These are phyloP conservation scores for Dynastes hyllus DNA, from an alignment of 2,888 invertebrate species.

Conservation along the genomic window DNA sequence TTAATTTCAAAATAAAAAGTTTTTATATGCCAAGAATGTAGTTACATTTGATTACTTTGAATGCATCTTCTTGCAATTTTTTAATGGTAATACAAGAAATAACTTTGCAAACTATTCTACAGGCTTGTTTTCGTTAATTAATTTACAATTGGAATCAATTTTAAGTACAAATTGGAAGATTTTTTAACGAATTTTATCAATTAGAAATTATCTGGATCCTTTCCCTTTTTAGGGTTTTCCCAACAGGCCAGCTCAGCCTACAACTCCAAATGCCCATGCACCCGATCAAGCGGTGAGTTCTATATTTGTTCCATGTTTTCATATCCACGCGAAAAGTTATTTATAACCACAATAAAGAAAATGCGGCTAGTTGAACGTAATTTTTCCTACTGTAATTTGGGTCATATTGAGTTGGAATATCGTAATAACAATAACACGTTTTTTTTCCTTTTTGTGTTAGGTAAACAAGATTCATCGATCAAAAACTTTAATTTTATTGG, in stretches of 20 bases:
- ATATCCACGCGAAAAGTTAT: not conserved
- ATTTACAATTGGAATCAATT: too few species aligned
- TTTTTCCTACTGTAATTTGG: too few species aligned
- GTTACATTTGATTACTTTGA: not conserved
- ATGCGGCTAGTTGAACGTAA: too few species aligned
- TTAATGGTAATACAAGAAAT: not conserved
- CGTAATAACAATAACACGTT: not conserved
- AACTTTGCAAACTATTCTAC: too few species aligned
- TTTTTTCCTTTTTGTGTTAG: too few species aligned
- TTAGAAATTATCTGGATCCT: not conserved
- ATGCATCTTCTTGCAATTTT: not conserved
- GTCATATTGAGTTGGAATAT: not conserved
- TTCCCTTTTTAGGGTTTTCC: conserved; percentile 77
- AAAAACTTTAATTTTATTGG: too few species aligned
- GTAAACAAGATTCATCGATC: too few species aligned
- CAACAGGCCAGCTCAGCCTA: conserved; percentile 82
- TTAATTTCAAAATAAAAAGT: too few species aligned
- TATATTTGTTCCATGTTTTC: conserved; percentile 5
- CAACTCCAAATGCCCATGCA: conserved; percentile 85
- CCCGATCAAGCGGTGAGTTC: conserved; percentile 83
- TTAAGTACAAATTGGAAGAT: too few species aligned
- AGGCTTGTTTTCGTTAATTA: too few species aligned
- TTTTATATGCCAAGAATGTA: too few species aligned
- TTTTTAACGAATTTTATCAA: too few species aligned
- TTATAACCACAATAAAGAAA: not conserved